Evolutionary conservation across 30 jellyfish, hydroid and myxozoan species (phyloP), one percentile per base, ranked within the genome.

Genomic region (Pseudorhiza aurosa): DNA sequence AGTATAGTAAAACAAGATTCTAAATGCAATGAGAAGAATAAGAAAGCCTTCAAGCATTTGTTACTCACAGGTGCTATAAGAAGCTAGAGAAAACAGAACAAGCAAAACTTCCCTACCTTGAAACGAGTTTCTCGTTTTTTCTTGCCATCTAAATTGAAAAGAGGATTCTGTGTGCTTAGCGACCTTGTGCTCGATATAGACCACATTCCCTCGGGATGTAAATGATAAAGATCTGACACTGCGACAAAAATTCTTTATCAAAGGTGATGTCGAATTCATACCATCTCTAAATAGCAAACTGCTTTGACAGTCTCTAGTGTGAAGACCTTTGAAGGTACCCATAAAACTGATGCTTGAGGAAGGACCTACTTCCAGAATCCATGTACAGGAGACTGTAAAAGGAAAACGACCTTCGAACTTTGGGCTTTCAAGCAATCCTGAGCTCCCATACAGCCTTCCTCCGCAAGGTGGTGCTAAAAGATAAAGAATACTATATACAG

Each of bases 221-320:
- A 83, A 29, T 1, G 40, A 14, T 30, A 63, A 36, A n/a, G 87
- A 68, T 6, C 58, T 22, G n/a, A 15, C 72, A 33, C 31, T 63
- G 18, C 43, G n/a, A 46, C 98, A 91, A 37, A 63, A 68, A 53
- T 57, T 68, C 50, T 72, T 81, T 14, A 78, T 57, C 8, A 15
- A 67, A 0, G 56, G 58, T 3, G 87, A 96, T 31, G 85, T 82
- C 30, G 94, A 80, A 0, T 93, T 56, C 77, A 85, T 65, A 7
- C 95, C 98, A 40, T 91, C 98, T 44, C 96, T 70, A 22, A 91
- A 12, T 4, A 83, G 43, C 68, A 83, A 12, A 18, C 89, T 70
- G 10, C 67, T 29, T 18, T 51, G 24, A 64, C 96, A 87, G 36
- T 87, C 86, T 18, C 29, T 42, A 10, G 39, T 28, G 27, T 56